Evolutionary conservation across 2,888 invertebrate genomes (phyloP).

Genomic region (Rhopalosiphum nymphaeae): DNA sequence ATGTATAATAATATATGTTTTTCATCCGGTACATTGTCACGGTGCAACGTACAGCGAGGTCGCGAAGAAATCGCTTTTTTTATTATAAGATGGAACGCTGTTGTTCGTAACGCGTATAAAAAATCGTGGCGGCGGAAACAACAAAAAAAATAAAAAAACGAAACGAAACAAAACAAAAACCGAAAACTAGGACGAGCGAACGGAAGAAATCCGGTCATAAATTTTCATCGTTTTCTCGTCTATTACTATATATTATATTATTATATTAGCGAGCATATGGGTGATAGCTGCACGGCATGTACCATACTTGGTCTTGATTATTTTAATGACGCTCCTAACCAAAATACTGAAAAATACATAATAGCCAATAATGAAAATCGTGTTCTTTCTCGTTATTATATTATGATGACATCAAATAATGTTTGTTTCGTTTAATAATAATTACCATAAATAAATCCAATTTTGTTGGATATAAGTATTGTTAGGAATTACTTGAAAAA

Average conservation of each 20-base stretch:
- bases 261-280: background rate
- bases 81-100: constrained; percentile 24
- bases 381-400: too few relatives aligned
- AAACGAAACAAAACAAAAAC: constrained; percentile 25
- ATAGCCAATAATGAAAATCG: background rate
- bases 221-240: background rate
- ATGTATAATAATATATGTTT: background rate
- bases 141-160: background rate
- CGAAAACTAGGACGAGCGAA: constrained; percentile 29
- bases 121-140: constrained; percentile 21
- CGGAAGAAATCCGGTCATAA: constrained; percentile 35
- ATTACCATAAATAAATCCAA: background rate
- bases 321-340: background rate
- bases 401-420: too few relatives aligned
- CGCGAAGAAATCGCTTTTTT: constrained; percentile 45
- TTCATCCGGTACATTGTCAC: constrained; percentile 8
- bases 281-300: background rate
- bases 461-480: background rate
- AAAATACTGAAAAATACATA: background rate
- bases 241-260: background rate
- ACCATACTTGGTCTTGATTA: background rate
- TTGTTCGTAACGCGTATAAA: constrained; percentile 27
- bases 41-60: constrained; percentile 25
- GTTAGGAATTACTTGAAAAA: background rate
- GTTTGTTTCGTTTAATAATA: background rate